Conservation (phyloP, 2,113 vertebrate genomes). For the Amphiprion ocellaris region DNA sequence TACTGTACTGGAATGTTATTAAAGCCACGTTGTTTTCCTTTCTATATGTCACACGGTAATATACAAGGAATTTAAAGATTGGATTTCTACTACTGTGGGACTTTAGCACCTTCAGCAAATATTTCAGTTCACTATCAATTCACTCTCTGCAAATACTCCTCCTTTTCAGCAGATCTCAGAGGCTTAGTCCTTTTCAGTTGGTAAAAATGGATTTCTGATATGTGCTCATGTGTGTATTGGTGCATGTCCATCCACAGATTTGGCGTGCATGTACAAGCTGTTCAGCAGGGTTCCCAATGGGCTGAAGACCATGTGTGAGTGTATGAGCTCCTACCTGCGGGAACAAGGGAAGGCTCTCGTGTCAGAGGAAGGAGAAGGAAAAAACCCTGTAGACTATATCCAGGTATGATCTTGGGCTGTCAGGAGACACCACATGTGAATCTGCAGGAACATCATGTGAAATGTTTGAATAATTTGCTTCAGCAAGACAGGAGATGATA, state of each 20-base stretch:
- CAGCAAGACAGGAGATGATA: not conserved
- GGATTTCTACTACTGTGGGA: conserved; percentile 9
- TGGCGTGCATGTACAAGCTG: conserved; percentile 99
- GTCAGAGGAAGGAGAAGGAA: conserved; percentile 98
- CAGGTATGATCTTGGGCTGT: conserved; percentile 84
- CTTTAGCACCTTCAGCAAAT: not conserved
- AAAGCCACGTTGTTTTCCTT: not conserved
- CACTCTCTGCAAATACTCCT: not conserved
- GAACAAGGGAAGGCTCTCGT: conserved; percentile 99
- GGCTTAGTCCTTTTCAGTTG: not conserved
- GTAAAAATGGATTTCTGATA: conserved; percentile 21
- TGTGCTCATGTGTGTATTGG: conserved; percentile 24
- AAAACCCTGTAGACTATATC: conserved; percentile 99
- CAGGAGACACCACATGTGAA: not conserved
- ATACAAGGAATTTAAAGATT: not conserved
- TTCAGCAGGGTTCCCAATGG: conserved; percentile 98
- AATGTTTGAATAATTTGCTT: not conserved
- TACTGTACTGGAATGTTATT: not conserved
- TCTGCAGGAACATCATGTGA: not conserved
- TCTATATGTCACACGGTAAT: not conserved
- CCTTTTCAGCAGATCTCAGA: conserved; percentile 6
- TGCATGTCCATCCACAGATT: conserved; percentile 84
- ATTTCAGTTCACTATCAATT: conserved; percentile 12
- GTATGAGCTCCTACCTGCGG: conserved; percentile 98
- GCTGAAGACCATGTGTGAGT: conserved; percentile 99